A percentile compares a stretch with the other conserved stretches of the same genome.
Conservation (phyloP, 2,113 vertebrate species). For the Percina caprodes region DNA sequence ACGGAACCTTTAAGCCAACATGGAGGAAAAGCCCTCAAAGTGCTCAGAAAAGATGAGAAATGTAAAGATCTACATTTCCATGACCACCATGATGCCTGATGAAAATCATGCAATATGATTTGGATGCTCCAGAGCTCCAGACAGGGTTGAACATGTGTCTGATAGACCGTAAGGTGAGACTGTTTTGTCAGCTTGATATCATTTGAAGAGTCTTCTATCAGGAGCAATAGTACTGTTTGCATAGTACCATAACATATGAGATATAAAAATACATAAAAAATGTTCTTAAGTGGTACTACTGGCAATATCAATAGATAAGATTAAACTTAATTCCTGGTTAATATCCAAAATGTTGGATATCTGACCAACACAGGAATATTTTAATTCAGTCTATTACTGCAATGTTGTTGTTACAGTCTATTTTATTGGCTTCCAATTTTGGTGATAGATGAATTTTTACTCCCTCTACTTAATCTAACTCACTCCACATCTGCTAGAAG, state of each 20-base stretch:
- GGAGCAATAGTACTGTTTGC: not conserved
- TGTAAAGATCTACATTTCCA: not conserved
- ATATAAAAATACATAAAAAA: not conserved
- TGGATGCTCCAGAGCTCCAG: no score
- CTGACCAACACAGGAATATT: not conserved
- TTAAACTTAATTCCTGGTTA: not conserved
- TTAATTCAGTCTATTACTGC: not conserved
- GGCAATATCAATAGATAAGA: not conserved
- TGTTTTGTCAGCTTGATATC: not conserved
- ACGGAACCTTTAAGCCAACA: not conserved
- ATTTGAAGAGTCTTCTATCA: not conserved
- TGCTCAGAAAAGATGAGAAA: not conserved
- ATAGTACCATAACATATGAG: no score
- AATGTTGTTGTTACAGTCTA: not conserved
- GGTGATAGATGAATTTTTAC: constrained; percentile 12
- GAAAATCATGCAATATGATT: not conserved
- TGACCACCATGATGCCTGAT: not conserved
- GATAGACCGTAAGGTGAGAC: not conserved
- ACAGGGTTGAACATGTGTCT: not conserved
- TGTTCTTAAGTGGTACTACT: not conserved
- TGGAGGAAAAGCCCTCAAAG: not conserved
- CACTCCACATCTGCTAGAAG: constrained; percentile 32
- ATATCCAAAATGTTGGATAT: not conserved
- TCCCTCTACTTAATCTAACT: constrained; percentile 25
- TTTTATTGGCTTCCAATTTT: constrained; percentile 13